These are phyloP conservation scores for Eilema caniola DNA, from an alignment of 2,888 invertebrate species.

Conservation along the genomic window DNA sequence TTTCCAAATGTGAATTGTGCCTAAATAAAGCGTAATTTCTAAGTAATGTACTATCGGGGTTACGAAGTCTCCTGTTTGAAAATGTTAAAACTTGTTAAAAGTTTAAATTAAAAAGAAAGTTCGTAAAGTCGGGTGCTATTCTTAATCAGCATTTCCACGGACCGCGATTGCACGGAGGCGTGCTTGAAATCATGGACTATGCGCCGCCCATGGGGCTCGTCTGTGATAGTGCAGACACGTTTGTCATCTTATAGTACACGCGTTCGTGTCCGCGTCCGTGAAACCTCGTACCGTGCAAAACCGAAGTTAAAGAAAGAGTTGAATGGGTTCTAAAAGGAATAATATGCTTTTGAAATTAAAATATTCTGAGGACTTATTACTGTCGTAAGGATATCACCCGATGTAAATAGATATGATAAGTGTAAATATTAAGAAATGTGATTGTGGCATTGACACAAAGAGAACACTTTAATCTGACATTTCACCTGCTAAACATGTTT, in stretches of 20 bases:
- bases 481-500: neutral
- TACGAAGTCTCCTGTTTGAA: slow-evolving; percentile 48
- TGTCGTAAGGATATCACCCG: slow-evolving; percentile 37
- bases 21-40: slow-evolving; percentile 73
- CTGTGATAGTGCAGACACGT: too few relatives aligned
- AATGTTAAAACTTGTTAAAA: slow-evolving; percentile 47
- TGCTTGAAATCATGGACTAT: too few relatives aligned
- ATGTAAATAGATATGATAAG: slow-evolving; percentile 39
- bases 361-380: slow-evolving; percentile 19
- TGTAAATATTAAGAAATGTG: slow-evolving; percentile 47
- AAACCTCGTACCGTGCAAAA: too few relatives aligned
- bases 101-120: too few relatives aligned
- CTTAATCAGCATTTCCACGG: slow-evolving; percentile 16
- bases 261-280: too few relatives aligned
- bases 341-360: slow-evolving; percentile 21
- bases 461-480: neutral
- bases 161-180: too few relatives aligned
- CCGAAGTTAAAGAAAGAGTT: neutral
- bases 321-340: slow-evolving; percentile 14
- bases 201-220: too few relatives aligned
- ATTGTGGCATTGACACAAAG: slow-evolving; percentile 23
- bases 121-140: slow-evolving; percentile 47
- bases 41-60: slow-evolving; percentile 58
- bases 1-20: slow-evolving; percentile 81
- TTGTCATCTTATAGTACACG: too few relatives aligned